Percentiles rank a stretch among this genome's conserved stretches.
Conservation (phyloP, 2,113 vertebrate genomes). For the Xerus inauris region DNA sequence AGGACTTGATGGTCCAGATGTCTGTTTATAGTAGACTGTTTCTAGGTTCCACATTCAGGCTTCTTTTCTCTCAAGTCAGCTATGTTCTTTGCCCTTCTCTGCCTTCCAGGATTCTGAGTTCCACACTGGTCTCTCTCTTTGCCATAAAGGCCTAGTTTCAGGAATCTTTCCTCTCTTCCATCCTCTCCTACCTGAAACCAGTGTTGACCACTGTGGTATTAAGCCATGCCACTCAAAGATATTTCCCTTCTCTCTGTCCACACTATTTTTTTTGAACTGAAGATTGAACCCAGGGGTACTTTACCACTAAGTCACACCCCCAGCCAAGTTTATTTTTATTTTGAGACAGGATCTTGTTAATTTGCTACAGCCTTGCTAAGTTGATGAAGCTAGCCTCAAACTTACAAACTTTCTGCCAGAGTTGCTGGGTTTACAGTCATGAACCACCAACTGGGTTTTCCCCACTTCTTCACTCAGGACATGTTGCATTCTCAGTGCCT, state of each 20-base stretch:
- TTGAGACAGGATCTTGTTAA: no score
- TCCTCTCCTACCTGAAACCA: neutral
- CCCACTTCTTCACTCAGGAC: neutral
- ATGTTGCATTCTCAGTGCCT: neutral
- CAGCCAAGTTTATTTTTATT: no score
- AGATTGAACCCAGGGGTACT: no score
- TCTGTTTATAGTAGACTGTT: no score
- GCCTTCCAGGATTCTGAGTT: neutral
- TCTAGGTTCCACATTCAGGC: no score
- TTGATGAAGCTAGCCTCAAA: no score
- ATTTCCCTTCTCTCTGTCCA: neutral
- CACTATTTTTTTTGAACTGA: no score
- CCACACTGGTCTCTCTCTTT: neutral
- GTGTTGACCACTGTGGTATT: neutral
- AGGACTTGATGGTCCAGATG: neutral
- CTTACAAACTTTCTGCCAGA: no score
- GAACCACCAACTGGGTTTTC: no score
- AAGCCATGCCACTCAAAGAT: neutral
- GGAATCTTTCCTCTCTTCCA: neutral
- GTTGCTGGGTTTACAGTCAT: no score
- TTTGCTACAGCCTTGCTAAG: no score
- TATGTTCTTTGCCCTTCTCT: neutral
- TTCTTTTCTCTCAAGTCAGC: neutral
- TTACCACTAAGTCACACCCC: no score
- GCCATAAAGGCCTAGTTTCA: neutral